Base-by-base conservation (phyloP, 2,888 invertebrate species). In the Eristalis intricaria region DNA sequence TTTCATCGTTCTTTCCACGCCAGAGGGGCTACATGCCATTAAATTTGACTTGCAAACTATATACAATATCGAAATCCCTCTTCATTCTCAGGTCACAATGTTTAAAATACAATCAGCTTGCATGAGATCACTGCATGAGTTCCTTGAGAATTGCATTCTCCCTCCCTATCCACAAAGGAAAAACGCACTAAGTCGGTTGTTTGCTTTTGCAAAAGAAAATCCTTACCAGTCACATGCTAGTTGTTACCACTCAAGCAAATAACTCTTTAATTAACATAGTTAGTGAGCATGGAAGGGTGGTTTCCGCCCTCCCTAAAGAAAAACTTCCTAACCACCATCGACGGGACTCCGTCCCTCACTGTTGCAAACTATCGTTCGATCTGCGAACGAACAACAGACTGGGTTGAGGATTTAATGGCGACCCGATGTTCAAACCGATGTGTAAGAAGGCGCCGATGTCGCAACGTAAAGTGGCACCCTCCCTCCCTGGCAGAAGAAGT, bases 201-300 rank as follows among this genome's bases (percentile, higher is more conserved):
- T 7, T 50, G 19, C 2, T n/a, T n/a, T 19, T 19, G 1, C 2
- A 19, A 56, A 56, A 19, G n/a, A 11, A 60, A 60, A 11, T 26
- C 26, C 26, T 15, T 15, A 22, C 60, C 26, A 26, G 60, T 35
- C 50, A 19, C 19, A 19, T 10, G 29, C 32, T 64, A 29, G 35
- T 10, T 26, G 1, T 19, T 15, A n/a, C 70, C 35, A 50, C 35
- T 77, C 60, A 63, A 73, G 61, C 38, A 58, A 19, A 35, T 61
- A 77, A 69, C 58, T 73, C 63, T 64, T 68, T 78, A 83, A 78
- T 78, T 77, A 78, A 83, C 56, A 68, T 32, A 56, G 68, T 83
- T 83, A 64, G 11, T n/a, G 43, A 15, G 43, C n/a, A 8, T 4
- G 4, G n/a, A n/a, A 43, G 43, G 43, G 15, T 2, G 43, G 60